A percentile compares a stretch with the other conserved stretches of the same genome.
These are phyloP conservation scores for Nycticryphes semicollaris DNA, from an alignment of 2,113 vertebrate genomes.

Conservation along the genomic window DNA sequence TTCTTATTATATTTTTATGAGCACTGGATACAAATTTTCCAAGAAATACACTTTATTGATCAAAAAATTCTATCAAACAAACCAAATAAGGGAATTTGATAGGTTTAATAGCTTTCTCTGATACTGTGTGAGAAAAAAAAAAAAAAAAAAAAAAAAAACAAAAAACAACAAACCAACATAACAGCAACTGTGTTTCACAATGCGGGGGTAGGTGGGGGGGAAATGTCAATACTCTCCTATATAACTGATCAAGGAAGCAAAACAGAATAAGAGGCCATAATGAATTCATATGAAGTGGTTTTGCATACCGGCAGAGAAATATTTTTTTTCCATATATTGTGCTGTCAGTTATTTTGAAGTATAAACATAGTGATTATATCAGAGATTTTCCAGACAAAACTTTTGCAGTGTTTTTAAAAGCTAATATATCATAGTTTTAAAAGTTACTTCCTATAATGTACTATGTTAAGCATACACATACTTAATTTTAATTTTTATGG, in stretches of 20 bases:
- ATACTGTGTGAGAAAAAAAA: background rate
- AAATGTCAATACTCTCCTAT: background rate
- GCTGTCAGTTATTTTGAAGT: background rate
- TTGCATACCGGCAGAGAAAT: background rate
- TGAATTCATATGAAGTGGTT: background rate
- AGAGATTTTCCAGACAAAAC: background rate
- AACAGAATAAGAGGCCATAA: background rate
- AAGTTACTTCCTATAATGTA: background rate
- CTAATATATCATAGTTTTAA: background rate
- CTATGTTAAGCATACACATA: background rate
- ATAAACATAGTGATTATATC: rapidly evolving
- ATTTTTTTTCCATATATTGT: background rate
- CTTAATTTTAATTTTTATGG: background rate
- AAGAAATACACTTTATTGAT: background rate
- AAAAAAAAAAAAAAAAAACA: background rate
- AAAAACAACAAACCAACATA: rapidly evolving
- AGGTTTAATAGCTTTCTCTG: background rate
- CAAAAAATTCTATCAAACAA: background rate
- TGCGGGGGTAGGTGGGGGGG: too few species aligned
- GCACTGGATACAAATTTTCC: background rate
- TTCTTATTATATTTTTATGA: background rate
- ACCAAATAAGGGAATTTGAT: background rate
- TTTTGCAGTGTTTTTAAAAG: background rate
- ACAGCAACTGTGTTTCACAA: background rate
- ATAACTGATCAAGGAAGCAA: background rate